Base-by-base conservation (phyloP, 1,140 invertebrate genomes). In the Calliopsis andreniformis region DNA sequence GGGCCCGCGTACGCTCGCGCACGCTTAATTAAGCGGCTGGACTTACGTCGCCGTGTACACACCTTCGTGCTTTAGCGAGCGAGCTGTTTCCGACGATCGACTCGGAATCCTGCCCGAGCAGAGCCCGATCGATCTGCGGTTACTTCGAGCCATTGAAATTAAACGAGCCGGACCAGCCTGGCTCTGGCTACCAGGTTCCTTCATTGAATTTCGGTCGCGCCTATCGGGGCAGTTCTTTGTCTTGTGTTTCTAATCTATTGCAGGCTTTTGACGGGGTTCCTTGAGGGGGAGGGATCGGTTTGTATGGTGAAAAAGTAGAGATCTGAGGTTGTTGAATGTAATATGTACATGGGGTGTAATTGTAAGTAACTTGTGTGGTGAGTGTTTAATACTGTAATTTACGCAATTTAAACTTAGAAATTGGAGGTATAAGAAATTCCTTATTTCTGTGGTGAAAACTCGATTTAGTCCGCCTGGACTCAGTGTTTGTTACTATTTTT, bases 11-110 rank as follows among this genome's bases (percentile, higher is more conserved):
- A 51, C 53, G 61, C 81, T 63, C 45, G 67, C 71, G 81, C 69
- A 58, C 78, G 81, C 82, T 84, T 84, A 84, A 84, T 84, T 84
- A 84, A 84, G 76, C 81, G 77, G 55, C 70, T 62, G 78, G 67
- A 76, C 78, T 78, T 59, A 80, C 76, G 71, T 69, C 78, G 66
- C 35, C 71, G 35, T 53, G 30, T 58, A 30, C 61, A 55, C 30
- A 78, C 63, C 77, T 76, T 67, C 25, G 66, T 35, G n/a, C 4
- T 32, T 32, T 20, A 5, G 12, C 32, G 32, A 49, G 18, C n/a
- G 47, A 20, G 18, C 23, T 20, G 45, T 30, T 53, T 42, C 35
- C 35, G 53, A 69, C 55, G 72, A 76, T 76, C 70, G 49, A 18
- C 32, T 23, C 35, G 25, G 35, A 53, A 72, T 72, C 47, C 70